A percentile compares a stretch with the other conserved stretches of the same genome.
phyloP scores from a whole-genome alignment of 92 coral and sea anemone species.

The Bergia puertoricense region DNA sequence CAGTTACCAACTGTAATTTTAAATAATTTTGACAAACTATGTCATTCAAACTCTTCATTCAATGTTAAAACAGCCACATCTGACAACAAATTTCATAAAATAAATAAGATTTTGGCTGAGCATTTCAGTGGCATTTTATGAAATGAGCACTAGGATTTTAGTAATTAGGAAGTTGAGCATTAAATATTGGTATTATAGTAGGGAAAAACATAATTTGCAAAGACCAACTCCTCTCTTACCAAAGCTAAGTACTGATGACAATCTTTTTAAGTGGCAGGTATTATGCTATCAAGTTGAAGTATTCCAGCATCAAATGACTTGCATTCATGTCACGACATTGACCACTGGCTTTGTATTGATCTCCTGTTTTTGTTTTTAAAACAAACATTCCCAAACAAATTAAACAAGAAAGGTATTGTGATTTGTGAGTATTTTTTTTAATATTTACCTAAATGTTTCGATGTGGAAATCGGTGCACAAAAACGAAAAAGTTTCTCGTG shows the following conservation, averaged over 20 bases:
- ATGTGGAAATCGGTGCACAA: neutral
- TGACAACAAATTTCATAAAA: too few relatives aligned
- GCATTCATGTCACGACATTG: neutral
- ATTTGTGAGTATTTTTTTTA: too few relatives aligned
- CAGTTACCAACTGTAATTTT: too few relatives aligned
- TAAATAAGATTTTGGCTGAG: too few relatives aligned
- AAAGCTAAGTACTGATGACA: neutral
- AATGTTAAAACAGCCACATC: too few relatives aligned
- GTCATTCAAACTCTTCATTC: too few relatives aligned
- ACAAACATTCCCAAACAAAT: conserved; percentile 2
- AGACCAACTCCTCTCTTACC: neutral
- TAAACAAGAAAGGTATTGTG: neutral
- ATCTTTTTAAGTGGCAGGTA: neutral
- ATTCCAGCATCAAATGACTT: neutral
- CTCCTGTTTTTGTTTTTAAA: neutral
- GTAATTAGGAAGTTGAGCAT: too few relatives aligned
- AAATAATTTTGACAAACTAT: too few relatives aligned
- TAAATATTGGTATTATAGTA: too few relatives aligned
- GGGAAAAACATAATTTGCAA: too few relatives aligned
- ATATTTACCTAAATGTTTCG: neutral
- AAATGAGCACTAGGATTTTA: too few relatives aligned
- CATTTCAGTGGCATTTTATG: too few relatives aligned
- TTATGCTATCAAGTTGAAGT: neutral
- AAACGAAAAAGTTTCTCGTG: neutral
- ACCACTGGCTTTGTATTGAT: neutral